These are phyloP conservation scores for Mythimna lalbum DNA, from an alignment of 2,888 invertebrate species.

Conservation along the genomic window DNA sequence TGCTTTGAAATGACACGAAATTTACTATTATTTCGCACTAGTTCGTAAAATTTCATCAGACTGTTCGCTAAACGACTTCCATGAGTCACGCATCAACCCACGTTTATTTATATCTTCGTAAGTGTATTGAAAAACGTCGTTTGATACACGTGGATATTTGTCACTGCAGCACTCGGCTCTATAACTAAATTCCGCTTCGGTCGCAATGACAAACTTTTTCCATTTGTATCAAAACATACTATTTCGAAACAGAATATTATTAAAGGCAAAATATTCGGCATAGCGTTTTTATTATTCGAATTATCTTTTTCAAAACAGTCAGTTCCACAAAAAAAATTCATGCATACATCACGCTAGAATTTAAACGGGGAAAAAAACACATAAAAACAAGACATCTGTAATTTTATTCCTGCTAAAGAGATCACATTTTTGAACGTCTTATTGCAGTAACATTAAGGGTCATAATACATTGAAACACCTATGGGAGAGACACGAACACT, in stretches of 20 bases:
- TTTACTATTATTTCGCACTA: too few relatives aligned
- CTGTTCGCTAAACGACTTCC: too few relatives aligned
- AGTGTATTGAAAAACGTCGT: too few relatives aligned
- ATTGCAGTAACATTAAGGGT: background rate
- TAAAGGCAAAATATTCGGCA: background rate
- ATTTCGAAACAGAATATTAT: background rate
- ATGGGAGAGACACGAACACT: background rate
- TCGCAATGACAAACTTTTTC: too few relatives aligned
- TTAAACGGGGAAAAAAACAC: constrained; percentile 13
- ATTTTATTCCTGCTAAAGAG: background rate
- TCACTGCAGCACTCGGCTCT: too few relatives aligned
- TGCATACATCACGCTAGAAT: constrained; percentile 41
- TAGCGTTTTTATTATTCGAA: background rate
- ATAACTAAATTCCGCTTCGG: too few relatives aligned
- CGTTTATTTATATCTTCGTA: too few relatives aligned
- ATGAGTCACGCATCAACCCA: too few relatives aligned
- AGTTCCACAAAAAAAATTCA: background rate
- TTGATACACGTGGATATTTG: too few relatives aligned
- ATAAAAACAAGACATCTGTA: background rate
- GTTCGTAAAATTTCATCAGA: too few relatives aligned
- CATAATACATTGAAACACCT: background rate
- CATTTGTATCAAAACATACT: too few relatives aligned
- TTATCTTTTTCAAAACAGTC: constrained; percentile 21
- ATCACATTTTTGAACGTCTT: background rate
- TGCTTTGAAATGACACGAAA: constrained; percentile 23